Percentiles rank a stretch among this genome's conserved stretches.
Conservation (phyloP, 2,113 vertebrate species). For the Mobula birostris region DNA sequence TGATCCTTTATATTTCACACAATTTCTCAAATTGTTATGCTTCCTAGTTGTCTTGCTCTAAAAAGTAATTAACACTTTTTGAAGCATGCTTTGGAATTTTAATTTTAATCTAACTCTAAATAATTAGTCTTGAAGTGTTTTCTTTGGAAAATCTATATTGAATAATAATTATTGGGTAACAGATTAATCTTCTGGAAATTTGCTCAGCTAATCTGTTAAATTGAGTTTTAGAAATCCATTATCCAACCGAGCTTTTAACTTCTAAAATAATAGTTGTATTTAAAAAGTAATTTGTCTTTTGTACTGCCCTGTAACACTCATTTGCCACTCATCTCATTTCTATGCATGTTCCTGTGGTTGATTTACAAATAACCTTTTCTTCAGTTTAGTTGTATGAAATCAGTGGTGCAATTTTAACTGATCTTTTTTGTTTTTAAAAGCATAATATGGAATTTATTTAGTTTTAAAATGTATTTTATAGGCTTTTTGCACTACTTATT, state of each 20-base stretch:
- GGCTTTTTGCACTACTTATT: neutral
- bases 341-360: neutral
- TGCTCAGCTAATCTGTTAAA: neutral
- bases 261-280: neutral
- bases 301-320: neutral
- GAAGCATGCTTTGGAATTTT: too few species aligned
- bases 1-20: neutral
- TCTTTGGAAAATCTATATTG: neutral
- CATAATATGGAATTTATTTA: neutral
- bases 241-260: neutral
- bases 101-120: too few species aligned
- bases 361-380: neutral
- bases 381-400: neutral
- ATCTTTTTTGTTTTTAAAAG: constrained; percentile 10
- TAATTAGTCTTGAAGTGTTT: neutral
- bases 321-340: neutral
- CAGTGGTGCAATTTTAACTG: neutral
- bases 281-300: neutral
- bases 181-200: neutral
- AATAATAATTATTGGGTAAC: neutral
- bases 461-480: neutral
- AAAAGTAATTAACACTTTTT: too few species aligned
- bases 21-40: neutral
- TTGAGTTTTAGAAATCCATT: neutral
- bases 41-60: neutral